These are phyloP conservation scores for Crossocerus cetratus DNA, from an alignment of 2,888 invertebrate species.

Conservation along the genomic window DNA sequence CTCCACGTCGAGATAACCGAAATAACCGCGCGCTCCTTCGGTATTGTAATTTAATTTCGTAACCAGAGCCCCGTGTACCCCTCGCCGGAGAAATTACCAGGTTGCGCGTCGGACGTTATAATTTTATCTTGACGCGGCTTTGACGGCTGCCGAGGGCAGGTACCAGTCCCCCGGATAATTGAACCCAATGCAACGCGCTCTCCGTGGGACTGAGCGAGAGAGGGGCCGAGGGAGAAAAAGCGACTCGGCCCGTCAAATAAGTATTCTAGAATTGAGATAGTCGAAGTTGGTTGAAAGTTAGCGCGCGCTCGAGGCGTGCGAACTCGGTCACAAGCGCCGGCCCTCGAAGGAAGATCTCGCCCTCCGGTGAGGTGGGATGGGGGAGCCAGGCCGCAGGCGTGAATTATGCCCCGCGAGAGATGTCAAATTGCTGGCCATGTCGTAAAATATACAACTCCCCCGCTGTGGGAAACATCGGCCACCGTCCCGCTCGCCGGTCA, in stretches of 20 bases:
- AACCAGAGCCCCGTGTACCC: conserved; percentile 60
- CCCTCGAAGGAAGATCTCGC: conserved; percentile 21
- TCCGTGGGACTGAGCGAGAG: neutral
- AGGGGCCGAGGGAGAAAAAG: conserved; percentile 8
- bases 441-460: conserved; percentile 77
- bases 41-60: conserved; percentile 71
- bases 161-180: too few species aligned
- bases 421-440: conserved; percentile 77
- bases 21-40: conserved; percentile 28
- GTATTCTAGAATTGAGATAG: too few species aligned
- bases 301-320: conserved; percentile 59
- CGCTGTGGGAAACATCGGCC: conserved; percentile 75
- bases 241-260: conserved; percentile 44
- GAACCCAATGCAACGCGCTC: too few species aligned
- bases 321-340: conserved; percentile 48
- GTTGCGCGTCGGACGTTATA: conserved; percentile 34
- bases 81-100: conserved; percentile 45
- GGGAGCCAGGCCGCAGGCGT: conserved; percentile 62
- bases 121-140: conserved; percentile 45
- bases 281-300: too few species aligned
- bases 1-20: conserved; percentile 43
- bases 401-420: conserved; percentile 77
- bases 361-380: conserved; percentile 35
- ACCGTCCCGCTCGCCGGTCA: conserved; percentile 64
- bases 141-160: neutral